Evolutionary conservation across 2,888 invertebrate species (phyloP).

Genomic region (Lepidochitona cinerea): DNA sequence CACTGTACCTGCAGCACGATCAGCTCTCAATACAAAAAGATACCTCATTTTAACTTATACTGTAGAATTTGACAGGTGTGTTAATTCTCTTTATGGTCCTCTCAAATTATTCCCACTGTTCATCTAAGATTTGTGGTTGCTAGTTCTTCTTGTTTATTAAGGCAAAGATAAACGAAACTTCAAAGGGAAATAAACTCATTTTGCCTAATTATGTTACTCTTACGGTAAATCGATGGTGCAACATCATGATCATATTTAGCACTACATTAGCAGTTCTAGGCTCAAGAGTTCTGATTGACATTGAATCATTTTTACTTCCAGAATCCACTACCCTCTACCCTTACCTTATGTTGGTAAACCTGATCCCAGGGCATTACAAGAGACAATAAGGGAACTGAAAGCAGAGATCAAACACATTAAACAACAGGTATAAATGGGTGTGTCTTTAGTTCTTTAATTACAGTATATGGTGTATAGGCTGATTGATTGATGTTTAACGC

Average conservation of each 20-base stretch:
- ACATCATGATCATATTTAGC: too few relatives aligned
- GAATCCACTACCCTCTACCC: conserved; percentile 70
- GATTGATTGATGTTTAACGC: neutral
- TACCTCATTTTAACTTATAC: conserved; percentile 70
- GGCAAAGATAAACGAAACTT: neutral
- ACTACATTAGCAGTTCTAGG: too few relatives aligned
- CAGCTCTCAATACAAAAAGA: conserved; percentile 61
- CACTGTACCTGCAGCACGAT: conserved; percentile 36
- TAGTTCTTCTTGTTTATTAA: too few relatives aligned
- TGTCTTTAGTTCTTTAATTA: neutral
- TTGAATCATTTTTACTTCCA: conserved; percentile 36
- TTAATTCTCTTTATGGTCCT: too few relatives aligned
- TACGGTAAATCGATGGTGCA: too few relatives aligned
- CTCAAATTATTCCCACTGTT: too few relatives aligned
- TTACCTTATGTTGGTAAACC: conserved; percentile 68
- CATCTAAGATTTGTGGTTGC: too few relatives aligned
- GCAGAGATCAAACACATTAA: conserved; percentile 57
- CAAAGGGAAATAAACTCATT: too few relatives aligned
- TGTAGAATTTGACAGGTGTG: conserved; percentile 70
- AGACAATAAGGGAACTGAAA: conserved; percentile 58
- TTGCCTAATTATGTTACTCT: too few relatives aligned
- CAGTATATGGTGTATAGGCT: neutral
- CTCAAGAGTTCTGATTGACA: too few relatives aligned
- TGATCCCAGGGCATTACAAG: conserved; percentile 63
- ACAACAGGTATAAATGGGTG: conserved; percentile 38